phyloP scores from a whole-genome alignment of 2,113 vertebrate species.

The Coregonus clupeaformis region DNA sequence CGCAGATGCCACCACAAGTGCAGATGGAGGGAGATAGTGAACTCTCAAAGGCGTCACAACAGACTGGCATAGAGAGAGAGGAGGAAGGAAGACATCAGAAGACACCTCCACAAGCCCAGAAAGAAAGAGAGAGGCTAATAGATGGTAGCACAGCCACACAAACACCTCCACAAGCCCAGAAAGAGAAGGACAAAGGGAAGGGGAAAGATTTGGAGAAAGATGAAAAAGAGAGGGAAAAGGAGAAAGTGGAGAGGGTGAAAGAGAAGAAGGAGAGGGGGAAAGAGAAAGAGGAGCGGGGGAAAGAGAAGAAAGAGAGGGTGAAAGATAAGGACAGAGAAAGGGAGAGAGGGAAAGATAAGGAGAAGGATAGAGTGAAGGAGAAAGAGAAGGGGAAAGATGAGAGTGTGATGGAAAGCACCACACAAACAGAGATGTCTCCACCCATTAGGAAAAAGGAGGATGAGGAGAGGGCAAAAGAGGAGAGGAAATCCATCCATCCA shows the following conservation, averaged over 20 bases:
- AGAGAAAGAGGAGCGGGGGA: conserved; percentile 30
- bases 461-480: conserved; percentile 66
- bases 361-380: conserved; percentile 72
- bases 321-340: too few relatives aligned
- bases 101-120: conserved; percentile 25
- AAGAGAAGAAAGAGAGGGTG: conserved; percentile 50
- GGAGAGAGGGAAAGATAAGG: conserved; percentile 54
- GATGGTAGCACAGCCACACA: conserved; percentile 39
- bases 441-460: conserved; percentile 51
- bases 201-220: conserved; percentile 41
- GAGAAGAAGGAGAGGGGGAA: conserved; percentile 38
- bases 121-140: conserved; percentile 57
- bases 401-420: conserved; percentile 35
- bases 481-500: conserved; percentile 39
- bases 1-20: conserved; percentile 37
- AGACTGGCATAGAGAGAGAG: conserved; percentile 51
- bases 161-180: conserved; percentile 49
- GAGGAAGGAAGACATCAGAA: conserved; percentile 54
- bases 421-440: too few relatives aligned
- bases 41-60: conserved; percentile 44
- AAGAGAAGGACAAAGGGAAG: conserved; percentile 61
- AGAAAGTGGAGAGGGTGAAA: conserved; percentile 20
- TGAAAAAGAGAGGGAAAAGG: conserved; percentile 31
- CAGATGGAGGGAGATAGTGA: conserved; percentile 31
- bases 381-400: conserved; percentile 67